A percentile compares a stretch with the other conserved stretches of the same genome.
Conservation (phyloP, 2,888 invertebrate species). For the Zaprionus obscuricornis region DNA sequence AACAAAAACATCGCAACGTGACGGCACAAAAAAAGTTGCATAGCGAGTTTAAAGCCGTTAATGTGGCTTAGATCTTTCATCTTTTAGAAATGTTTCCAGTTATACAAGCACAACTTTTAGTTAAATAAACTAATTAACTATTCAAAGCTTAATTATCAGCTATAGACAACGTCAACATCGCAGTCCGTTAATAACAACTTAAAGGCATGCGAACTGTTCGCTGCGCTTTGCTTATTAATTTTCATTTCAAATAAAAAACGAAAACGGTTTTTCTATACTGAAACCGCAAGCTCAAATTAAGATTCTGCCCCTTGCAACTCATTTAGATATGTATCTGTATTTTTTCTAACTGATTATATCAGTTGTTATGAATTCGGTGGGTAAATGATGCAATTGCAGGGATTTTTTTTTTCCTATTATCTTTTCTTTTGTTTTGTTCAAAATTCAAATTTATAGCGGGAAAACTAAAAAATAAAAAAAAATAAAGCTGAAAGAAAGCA, state of each 20-base stretch:
- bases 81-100: constrained; percentile 72
- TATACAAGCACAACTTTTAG: constrained; percentile 64
- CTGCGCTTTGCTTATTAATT: constrained; percentile 43
- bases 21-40: constrained; percentile 55
- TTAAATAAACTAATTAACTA: constrained; percentile 74
- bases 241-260: constrained; percentile 44
- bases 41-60: constrained; percentile 60
- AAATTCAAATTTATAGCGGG: constrained; percentile 16
- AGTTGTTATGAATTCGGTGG: background rate
- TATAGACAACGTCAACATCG: constrained; percentile 31
- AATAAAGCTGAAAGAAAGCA: constrained; percentile 37
- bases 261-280: constrained; percentile 41
- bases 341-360: background rate
- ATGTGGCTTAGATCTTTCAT: constrained; percentile 69
- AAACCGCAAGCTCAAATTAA: constrained; percentile 18
- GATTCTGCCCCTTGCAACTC: constrained; percentile 43
- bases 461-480: constrained; percentile 6
- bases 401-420: background rate
- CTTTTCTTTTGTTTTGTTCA: too few species aligned
- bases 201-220: constrained; percentile 45
- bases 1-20: constrained; percentile 26
- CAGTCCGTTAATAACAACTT: constrained; percentile 46
- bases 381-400: constrained; percentile 47
- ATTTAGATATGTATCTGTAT: constrained; percentile 23
- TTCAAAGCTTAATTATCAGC: constrained; percentile 71